Evolutionary conservation across 2,888 invertebrate species (phyloP).

Genomic region (Idaea straminata): DNA sequence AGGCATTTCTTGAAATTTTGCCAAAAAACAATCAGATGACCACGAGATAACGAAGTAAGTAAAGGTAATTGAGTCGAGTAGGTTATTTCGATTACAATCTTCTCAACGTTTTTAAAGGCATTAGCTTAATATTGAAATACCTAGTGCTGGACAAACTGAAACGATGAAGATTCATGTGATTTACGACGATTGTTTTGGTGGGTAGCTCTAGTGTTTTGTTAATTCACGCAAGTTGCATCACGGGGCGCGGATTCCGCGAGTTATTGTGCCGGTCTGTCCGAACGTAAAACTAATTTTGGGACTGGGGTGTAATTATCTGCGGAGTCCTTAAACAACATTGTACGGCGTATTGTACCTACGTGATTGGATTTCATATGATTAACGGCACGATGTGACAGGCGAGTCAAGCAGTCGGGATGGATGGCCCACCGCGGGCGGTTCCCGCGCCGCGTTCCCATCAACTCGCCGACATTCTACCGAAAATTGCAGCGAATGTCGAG

Average conservation of each 20-base stretch:
- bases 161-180: too few species aligned
- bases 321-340: slow-evolving; percentile 36
- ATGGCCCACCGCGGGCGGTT: slow-evolving; percentile 67
- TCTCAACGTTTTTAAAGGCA: too few species aligned
- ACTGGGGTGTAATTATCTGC: slow-evolving; percentile 19
- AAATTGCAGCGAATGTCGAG: slow-evolving; percentile 20
- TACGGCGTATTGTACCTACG: slow-evolving; percentile 32
- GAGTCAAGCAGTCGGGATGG: slow-evolving; percentile 40
- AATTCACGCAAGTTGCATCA: not conserved
- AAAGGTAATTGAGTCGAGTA: not conserved
- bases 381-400: slow-evolving; percentile 51
- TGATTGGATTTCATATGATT: slow-evolving; percentile 52
- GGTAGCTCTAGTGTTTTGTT: not conserved
- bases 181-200: too few species aligned
- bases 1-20: slow-evolving; percentile 18
- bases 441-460: slow-evolving; percentile 50
- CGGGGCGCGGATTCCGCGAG: not conserved
- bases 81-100: too few species aligned
- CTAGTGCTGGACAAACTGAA: too few species aligned
- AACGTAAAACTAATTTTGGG: slow-evolving; percentile 24
- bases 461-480: slow-evolving; percentile 25
- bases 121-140: too few species aligned
- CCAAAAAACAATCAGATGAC: not conserved
- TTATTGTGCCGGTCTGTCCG: not conserved
- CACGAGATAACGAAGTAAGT: not conserved